phyloP scores from a whole-genome alignment of 2,797 vertebrate genomes.

The Dermochelys coriacea region DNA sequence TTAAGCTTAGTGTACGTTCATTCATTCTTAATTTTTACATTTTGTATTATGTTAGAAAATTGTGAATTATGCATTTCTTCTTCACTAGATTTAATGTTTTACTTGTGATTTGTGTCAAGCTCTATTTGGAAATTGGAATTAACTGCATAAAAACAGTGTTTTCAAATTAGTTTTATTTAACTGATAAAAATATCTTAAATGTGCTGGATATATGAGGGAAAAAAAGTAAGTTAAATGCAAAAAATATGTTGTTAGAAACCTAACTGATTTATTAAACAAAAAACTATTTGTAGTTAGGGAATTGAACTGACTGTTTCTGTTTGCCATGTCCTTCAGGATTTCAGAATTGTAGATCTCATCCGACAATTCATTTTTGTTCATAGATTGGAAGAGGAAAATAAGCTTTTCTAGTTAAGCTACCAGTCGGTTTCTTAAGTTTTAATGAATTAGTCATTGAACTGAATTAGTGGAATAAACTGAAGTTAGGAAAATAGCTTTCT shows the following conservation, averaged over 20 bases:
- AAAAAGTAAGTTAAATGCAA: background rate
- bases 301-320: background rate
- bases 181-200: background rate
- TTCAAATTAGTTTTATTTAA: too few species aligned
- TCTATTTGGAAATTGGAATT: too few species aligned
- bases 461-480: background rate
- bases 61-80: too few species aligned
- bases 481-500: background rate
- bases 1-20: too few species aligned
- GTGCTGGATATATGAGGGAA: background rate
- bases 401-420: background rate
- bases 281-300: background rate
- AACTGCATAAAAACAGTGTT: too few species aligned
- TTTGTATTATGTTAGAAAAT: too few species aligned
- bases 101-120: too few species aligned
- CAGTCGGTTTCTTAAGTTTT: background rate
- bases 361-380: background rate
- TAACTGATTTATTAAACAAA: background rate
- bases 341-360: background rate
- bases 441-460: background rate
- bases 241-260: background rate
- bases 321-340: background rate
- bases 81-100: too few species aligned
- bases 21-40: too few species aligned
- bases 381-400: background rate